Base-by-base conservation (phyloP, 2,113 vertebrate genomes). In the Zosterops borbonicus region DNA sequence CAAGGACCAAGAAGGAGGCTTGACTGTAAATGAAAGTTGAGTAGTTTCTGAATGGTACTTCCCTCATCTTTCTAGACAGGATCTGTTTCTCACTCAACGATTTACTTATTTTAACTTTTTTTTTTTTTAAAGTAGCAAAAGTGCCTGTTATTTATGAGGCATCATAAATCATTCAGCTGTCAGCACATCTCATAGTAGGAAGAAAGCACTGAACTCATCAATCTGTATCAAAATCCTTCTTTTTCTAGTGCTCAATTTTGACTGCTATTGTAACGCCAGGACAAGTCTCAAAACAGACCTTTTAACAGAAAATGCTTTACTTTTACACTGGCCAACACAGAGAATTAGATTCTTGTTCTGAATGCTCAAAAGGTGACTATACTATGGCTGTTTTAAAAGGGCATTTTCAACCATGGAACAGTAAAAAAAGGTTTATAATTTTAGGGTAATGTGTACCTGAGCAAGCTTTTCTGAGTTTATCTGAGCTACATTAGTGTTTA, bases 121-220 rank as follows among this genome's bases (percentile, higher is more conserved):
- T 39, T 39, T 39, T 39, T 39, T 37, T 37, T 37, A 9, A 39
- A 9, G 5, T 55, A 71, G 16, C 46, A 37, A 77, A 59, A 55
- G 13, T 63, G 23, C 23, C 53, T 52, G 20, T 65, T 62, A 63
- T 68, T 86, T 75, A 62, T 20, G 39, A 39, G 27, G 31, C 7
- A 62, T 37, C 90, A 95, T 60, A 91, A 96, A 92, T 92, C 85
- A 87, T 83, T 71, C 53, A 24, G 5, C 39, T 79, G 41, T 79
- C 5, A 5, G 29, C 20, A 76, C 25, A 49, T 74, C 19, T 14
- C 18, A 16, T 6, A 41, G 19, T 37, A 92, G 81, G 75, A 92
- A 41, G 12, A 83, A 77, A 77, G 44, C 70, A 77, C 20, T 75
- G 74, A 87, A 75, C 49, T 46, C 58, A 53, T 73, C 63, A 59